Conservation (phyloP, 2,113 vertebrate species). For the Microcebus lehilahytsara region DNA sequence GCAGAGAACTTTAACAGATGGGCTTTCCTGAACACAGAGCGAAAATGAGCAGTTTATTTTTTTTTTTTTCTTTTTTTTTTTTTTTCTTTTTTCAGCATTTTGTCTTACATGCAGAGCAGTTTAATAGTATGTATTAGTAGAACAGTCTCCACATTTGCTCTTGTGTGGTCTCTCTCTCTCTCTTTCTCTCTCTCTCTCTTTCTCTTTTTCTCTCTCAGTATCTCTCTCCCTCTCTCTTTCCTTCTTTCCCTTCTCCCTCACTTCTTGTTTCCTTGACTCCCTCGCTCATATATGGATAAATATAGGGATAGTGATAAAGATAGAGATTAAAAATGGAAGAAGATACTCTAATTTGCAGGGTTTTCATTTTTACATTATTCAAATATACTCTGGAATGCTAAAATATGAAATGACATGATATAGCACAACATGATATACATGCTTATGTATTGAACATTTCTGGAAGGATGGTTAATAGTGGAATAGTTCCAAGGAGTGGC, state of each 20-base stretch:
- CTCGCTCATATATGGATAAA: not conserved
- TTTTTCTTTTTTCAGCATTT: too few relatives aligned
- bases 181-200: too few relatives aligned
- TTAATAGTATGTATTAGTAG: not conserved
- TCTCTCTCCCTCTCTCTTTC: not conserved
- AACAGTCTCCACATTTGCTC: not conserved
- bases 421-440: not conserved
- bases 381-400: not conserved
- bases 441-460: not conserved
- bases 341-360: not conserved
- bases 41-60: too few relatives aligned
- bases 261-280: not conserved
- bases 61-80: too few relatives aligned
- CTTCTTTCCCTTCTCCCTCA: not conserved
- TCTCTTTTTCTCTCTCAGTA: not conserved
- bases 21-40: not conserved
- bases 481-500: not conserved
- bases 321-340: not conserved
- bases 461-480: not conserved
- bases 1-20: not conserved
- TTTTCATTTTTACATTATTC: not conserved
- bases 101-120: too few relatives aligned
- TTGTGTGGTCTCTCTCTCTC: not conserved
- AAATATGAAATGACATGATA: not conserved
- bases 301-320: not conserved